Evolutionary conservation across 2,888 invertebrate species (phyloP), one percentile per base, ranked within the genome.

Genomic region (Anarsia innoxiella): DNA sequence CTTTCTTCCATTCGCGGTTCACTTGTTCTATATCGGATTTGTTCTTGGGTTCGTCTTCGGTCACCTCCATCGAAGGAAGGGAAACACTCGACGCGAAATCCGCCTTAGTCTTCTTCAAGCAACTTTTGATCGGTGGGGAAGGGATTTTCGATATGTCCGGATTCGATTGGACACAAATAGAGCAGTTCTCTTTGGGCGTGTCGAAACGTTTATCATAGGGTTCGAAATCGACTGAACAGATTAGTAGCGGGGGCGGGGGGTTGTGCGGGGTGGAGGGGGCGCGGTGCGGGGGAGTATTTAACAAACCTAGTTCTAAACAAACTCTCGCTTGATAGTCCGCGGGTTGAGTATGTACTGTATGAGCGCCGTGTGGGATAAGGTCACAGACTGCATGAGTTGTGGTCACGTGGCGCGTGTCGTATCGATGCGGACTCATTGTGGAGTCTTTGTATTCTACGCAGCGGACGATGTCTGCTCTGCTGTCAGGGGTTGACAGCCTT

Each of bases 281-380:
- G 8, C 57, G 54, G 1, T 65, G 63, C 1, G 59, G 56, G 37
- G 66, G 48, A 31, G 65, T 56, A 50, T 65, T 62, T 3, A 69
- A 51, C 2, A 72, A 69, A 1, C 87, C 88, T 3, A 88, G 65
- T 50, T 89, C 88, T 10, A 88, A 83, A 52, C 88, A 88, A 2
- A 87, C 87, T 15, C 86, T 70, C 1, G 87, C 86, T 54, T 63
- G 61, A 55, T 73, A 73, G 33, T 72, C 67, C 2, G 63, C 62
- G 8, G 39, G 40, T 31, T 27, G 43, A 37, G 25, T 33, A 37
- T 35, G 40, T 33, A 51, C 9, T 47, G 37, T 34, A 50, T 29
- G 25, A 49, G 48, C 1, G 48, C 2, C 30, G 45, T 56, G 65
- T 1, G 80, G 78, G 30, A 84, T 80, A 37, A 84, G 73, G 56